These are phyloP conservation scores for Physeter macrocephalus DNA, from an alignment of 2,113 vertebrate species.

Conservation along the genomic window DNA sequence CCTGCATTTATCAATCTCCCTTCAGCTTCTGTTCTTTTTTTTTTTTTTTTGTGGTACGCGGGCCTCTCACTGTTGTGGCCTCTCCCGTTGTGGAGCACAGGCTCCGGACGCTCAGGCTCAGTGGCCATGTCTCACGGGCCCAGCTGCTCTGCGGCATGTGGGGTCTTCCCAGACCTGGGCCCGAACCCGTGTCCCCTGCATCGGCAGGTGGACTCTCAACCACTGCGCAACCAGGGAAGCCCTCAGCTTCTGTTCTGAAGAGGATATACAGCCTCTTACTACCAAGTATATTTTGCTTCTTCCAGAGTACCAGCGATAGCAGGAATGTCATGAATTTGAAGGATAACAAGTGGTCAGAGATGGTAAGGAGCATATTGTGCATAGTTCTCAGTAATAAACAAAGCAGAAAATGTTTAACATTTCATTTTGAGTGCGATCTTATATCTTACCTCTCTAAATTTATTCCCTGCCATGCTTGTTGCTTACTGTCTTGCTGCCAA, in stretches of 20 bases:
- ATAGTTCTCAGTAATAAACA: neutral
- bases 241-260: neutral
- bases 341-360: neutral
- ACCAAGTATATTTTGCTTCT: neutral
- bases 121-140: no score
- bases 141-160: no score
- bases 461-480: neutral
- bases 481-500: neutral
- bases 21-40: neutral
- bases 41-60: no score
- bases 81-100: no score
- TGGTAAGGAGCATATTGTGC: neutral
- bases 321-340: neutral
- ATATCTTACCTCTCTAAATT: neutral
- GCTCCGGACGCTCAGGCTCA: no score
- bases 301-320: neutral
- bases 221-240: no score
- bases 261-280: neutral
- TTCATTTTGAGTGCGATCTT: neutral
- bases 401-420: neutral
- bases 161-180: no score
- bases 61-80: no score
- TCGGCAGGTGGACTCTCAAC: no score
- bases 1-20: neutral
- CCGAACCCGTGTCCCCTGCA: no score